Percentiles rank a stretch among this genome's conserved stretches.
These are phyloP conservation scores for Saxicola maurus DNA, from an alignment of 2,797 vertebrate genomes.

Conservation along the genomic window DNA sequence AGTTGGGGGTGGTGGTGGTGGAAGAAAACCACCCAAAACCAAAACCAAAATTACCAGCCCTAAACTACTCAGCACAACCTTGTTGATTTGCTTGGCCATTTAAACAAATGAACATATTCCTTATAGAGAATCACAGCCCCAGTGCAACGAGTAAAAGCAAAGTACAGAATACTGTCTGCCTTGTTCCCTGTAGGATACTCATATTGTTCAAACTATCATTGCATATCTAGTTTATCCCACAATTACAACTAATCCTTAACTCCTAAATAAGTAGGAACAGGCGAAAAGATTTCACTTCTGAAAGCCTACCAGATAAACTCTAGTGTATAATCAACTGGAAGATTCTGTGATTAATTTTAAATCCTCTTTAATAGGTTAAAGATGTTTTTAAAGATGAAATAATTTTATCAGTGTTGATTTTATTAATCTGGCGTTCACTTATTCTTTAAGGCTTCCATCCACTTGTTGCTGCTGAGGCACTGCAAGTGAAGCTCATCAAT, in stretches of 20 bases:
- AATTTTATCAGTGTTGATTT: background rate
- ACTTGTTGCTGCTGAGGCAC: conserved; percentile 33
- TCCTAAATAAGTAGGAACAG: conserved; percentile 1
- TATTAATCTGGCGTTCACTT: conserved; percentile 4
- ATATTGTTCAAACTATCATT: background rate
- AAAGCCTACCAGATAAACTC: background rate
- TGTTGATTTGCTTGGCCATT: background rate
- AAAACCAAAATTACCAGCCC: background rate
- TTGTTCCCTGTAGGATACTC: background rate
- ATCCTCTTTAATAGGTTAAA: background rate
- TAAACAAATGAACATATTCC: background rate
- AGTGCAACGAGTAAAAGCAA: background rate
- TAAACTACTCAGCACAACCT: background rate
- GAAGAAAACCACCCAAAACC: conserved; percentile 14
- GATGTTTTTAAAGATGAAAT: conserved; percentile 8
- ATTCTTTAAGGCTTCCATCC: background rate
- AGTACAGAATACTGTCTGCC: background rate
- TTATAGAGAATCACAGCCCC: background rate
- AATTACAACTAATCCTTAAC: background rate
- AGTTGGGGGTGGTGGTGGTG: background rate
- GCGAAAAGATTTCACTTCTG: background rate
- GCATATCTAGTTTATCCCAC: background rate
- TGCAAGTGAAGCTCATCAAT: background rate
- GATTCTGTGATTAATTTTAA: conserved; percentile 13
- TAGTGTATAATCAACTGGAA: background rate